A percentile compares a stretch with the other conserved stretches of the same genome.
These are phyloP conservation scores for Dromaius novaehollandiae DNA, from an alignment of 2,113 vertebrate species.

Conservation along the genomic window DNA sequence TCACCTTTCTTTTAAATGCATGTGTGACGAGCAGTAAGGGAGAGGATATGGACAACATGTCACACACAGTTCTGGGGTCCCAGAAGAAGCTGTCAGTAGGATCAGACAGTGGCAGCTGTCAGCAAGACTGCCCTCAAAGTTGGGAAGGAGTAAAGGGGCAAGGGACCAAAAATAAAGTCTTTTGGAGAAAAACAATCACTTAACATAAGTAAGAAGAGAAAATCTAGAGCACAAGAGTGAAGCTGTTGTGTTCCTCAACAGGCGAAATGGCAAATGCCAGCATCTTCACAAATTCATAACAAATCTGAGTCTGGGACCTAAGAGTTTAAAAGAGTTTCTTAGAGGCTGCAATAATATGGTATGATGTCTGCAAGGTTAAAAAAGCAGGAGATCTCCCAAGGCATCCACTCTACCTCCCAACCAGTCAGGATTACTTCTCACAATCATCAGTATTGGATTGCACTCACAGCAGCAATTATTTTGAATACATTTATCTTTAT, in stretches of 20 bases:
- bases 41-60: not conserved
- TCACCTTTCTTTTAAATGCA: not conserved
- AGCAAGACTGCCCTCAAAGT: not conserved
- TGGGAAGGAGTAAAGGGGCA: not conserved
- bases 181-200: not conserved
- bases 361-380: not conserved
- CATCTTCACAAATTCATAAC: not conserved
- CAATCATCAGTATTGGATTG: not conserved
- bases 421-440: not conserved
- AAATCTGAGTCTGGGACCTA: not conserved
- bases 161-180: not conserved
- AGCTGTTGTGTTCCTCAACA: not conserved
- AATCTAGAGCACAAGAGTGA: not conserved
- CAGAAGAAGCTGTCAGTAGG: not conserved
- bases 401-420: not conserved
- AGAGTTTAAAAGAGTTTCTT: not conserved
- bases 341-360: not conserved
- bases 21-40: not conserved
- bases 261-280: not conserved
- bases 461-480: not conserved
- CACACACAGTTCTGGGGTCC: not conserved
- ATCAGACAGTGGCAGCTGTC: not conserved
- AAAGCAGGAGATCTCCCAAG: not conserved
- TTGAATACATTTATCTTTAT: not conserved
- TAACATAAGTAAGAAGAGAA: not conserved